Base-by-base conservation (phyloP, 2,797 vertebrate species). In the Chromis chromis region DNA sequence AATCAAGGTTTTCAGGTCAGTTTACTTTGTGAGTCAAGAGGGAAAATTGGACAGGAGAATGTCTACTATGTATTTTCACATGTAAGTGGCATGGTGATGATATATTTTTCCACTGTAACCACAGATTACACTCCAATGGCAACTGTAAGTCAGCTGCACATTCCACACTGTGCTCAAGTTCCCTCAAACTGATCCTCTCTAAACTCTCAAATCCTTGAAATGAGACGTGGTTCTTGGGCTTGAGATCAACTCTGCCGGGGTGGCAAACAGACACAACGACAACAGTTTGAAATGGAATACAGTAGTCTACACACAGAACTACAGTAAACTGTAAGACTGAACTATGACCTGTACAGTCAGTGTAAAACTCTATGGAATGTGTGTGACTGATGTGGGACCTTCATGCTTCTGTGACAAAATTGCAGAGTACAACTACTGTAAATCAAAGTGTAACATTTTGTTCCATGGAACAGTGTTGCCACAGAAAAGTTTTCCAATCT, bases 51-150 rank as follows among this genome's bases (percentile, higher is more conserved):
- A 76, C 56, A 31, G 46, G 25, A 70, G 61, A 64, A 66, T 42
- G 61, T 63, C 69, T 53, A 57, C 57, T 28, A 60, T 59, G 67
- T 74, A 28, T 60, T 85, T 76, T 81, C 65, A 82, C 69, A 65
- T 74, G 59, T 56, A 60, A 73, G 81, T 62, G 79, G 39, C 55
- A 31, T 12, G 0, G 73, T 0, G 40, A 70, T 81, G 46, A 69
- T 60, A 75, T 52, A 75, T 82, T 78, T 86, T 84, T 80, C 84
- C 84, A 65, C n/a, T 56, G 25, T 67, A 68, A 79, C 82, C 72
- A 24, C 81, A 75, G 16, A 73, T 44, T 70, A 40, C 28, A 50
- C 56, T 69, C 36, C 60, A 69, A 48, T 22, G 59, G 73, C 25
- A 21, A 49, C 74, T 42, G 61, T 22, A 48, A 67, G 64, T 58